Evolutionary conservation across 2,113 vertebrate species (phyloP), one percentile per base, ranked within the genome.

Genomic region (Choloepus hoffmanni): DNA sequence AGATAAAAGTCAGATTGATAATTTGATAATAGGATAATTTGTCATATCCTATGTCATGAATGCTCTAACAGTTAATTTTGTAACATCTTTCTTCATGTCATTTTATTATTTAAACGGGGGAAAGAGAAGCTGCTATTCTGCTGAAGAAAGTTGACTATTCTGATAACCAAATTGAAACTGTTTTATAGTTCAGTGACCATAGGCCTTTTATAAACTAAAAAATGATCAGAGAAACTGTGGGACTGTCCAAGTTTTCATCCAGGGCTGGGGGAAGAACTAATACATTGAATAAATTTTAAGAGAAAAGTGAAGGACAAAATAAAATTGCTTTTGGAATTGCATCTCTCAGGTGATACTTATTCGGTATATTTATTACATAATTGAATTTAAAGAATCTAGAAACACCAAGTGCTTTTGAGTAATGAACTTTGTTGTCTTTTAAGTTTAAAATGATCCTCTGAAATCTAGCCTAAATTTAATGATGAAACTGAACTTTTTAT

Each of bases 391-490:
- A 89, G 70, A 92, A 62, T 85, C 70, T 94, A 84, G 67, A 92
- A 95, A 77, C 30, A 72, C 21, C 62, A 83, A 78, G 50, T 96
- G 74, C 76, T 94, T 94, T 73, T 96, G 89, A 96, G 36, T 96
- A 70, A 81, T 40, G 87, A 90, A 78, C 43, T 30, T 55, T 65
- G 3, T 63, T 84, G 50, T 79, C 78, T 96, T 87, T 92, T 65
- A 92, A 89, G 33, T 94, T 90, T 92, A 67, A 94, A 90, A 36
- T 97, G 50, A 93, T 86, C 73, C 85, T 97, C 45, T 90, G 89
- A 95, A 96, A 89, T 72, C n/a, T 74, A 94, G 65, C 55, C 92
- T 88, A 93, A 78, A 72, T 72, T 89, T 77, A 65, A 6, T 40
- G 10, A 16, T 53, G 84, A 82, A 95, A 45, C 18, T 72, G 33